Evolutionary conservation across 2,113 vertebrate genomes (phyloP).

Genomic region (Uria aalge): DNA sequence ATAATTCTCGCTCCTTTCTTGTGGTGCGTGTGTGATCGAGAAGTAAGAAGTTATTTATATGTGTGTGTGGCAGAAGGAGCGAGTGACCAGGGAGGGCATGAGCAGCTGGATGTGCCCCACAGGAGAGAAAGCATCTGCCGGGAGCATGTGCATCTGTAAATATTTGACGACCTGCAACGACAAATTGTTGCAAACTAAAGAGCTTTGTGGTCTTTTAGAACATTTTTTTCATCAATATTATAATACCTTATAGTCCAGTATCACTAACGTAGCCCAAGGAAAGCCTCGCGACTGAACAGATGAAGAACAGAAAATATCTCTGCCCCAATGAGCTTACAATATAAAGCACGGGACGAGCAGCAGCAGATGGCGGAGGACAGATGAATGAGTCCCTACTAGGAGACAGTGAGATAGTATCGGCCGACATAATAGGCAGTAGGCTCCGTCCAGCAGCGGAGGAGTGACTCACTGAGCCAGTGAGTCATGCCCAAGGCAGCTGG

Average conservation of each 20-base stretch:
- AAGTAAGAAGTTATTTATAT: not conserved
- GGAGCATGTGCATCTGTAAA: accelerated
- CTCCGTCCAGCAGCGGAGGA: not conserved
- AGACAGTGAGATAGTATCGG: constrained; percentile 4
- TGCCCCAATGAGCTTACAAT: not conserved
- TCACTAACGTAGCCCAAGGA: not conserved
- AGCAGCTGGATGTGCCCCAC: accelerated
- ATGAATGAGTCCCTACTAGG: constrained; percentile 23
- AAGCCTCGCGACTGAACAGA: not conserved
- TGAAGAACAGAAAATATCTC: not conserved
- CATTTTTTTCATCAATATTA: not conserved
- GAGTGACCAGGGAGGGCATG: not conserved
- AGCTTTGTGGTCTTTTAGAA: not conserved
- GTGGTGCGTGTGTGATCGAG: not conserved
- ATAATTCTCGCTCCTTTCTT: too few relatives aligned
- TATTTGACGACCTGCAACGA: not conserved
- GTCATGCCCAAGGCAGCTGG: constrained; percentile 51
- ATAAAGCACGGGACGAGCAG: not conserved
- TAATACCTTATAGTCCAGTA: too few relatives aligned
- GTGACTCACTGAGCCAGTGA: constrained; percentile 40
- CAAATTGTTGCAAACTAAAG: not conserved
- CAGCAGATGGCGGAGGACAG: constrained; percentile 9
- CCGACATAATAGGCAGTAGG: not conserved
- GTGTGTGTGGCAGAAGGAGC: not conserved
- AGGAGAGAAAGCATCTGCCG: not conserved